Percentiles rank a stretch among this genome's conserved stretches.
Conservation (phyloP, 1,140 invertebrate species). For the Bombus superbus region DNA sequence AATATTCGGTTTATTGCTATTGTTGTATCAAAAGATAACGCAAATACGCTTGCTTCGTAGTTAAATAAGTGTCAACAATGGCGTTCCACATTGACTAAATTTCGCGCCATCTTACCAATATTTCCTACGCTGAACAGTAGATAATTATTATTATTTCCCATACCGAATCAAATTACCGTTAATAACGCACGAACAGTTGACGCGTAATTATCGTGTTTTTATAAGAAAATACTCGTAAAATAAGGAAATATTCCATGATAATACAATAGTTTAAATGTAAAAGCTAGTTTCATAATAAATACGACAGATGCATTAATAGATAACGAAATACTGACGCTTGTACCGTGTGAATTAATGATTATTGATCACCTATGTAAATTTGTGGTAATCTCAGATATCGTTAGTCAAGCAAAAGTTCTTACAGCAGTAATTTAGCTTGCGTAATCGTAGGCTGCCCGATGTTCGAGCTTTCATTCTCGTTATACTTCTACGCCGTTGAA, state of each 20-base stretch:
- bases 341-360: slow-evolving; percentile 31
- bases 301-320: slow-evolving; percentile 27
- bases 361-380: slow-evolving; percentile 49
- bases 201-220: not conserved
- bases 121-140: not conserved
- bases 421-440: not conserved
- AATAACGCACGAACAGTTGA: not conserved
- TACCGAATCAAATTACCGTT: not conserved
- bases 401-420: slow-evolving; percentile 12
- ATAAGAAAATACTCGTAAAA: not conserved
- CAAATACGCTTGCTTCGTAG: not conserved
- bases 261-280: not conserved
- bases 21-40: slow-evolving; percentile 39
- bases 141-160: not conserved
- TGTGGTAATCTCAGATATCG: slow-evolving; percentile 35
- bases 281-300: not conserved
- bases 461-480: not conserved
- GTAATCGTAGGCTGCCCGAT: not conserved
- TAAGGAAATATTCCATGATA: not conserved
- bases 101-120: slow-evolving; percentile 20
- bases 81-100: slow-evolving; percentile 3
- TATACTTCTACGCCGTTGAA: not conserved
- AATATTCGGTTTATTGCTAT: slow-evolving; percentile 31
- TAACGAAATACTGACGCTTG: slow-evolving; percentile 31
- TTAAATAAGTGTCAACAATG: slow-evolving; percentile 49